Evolutionary conservation across 1,140 invertebrate species (phyloP), one percentile per base, ranked within the genome.

Genomic region (Psilanteris sp.): DNA sequence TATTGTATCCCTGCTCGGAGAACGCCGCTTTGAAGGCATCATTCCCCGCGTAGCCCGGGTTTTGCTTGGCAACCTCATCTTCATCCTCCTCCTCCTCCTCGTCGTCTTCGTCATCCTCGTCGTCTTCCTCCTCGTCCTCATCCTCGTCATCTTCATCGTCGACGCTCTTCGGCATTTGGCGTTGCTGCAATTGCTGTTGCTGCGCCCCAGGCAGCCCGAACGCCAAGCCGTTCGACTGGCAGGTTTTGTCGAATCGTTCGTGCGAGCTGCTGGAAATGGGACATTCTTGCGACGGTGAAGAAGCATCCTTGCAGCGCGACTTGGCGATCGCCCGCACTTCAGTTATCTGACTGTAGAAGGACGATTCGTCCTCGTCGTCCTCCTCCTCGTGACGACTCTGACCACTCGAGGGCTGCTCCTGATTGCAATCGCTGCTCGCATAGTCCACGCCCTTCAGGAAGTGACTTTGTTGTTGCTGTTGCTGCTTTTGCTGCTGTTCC

Each of bases 191-290:
- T n/a, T 26, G 34, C 9, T 54, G 34, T 34, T 43, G 34, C 15
- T 41, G 46, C 2, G 26, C 0, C 2, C 22, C 10, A 3, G 20
- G 5, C 4, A 52, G 9, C 0, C 27, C 55, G 6, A 46, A 61
- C 0, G 14, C 20, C 44, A 70, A 1, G 3, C 66, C 66, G 10
- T 68, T 68, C 2, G 41, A 2, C 13, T 41, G 29, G 15, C 61
- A 59, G 27, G 32, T 57, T 16, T 72, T 76, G 8, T 73, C 70
- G 11, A 41, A 66, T 0, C 59, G 11, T n/a, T 73, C 61, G 32
- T 73, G 70, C 61, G 61, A 79, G 16, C 71, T 80, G 18, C 71
- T 74, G n/a, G 71, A 67, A 0, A 74, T 74, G 0, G 70, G 59
- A 43, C 61, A 67, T 18, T 74, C 71, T 11, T 64, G 70, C 20